A percentile compares a stretch with the other conserved stretches of the same genome.
These are phyloP conservation scores for Larimichthys crocea DNA, from an alignment of 2,113 vertebrate genomes.

Conservation along the genomic window DNA sequence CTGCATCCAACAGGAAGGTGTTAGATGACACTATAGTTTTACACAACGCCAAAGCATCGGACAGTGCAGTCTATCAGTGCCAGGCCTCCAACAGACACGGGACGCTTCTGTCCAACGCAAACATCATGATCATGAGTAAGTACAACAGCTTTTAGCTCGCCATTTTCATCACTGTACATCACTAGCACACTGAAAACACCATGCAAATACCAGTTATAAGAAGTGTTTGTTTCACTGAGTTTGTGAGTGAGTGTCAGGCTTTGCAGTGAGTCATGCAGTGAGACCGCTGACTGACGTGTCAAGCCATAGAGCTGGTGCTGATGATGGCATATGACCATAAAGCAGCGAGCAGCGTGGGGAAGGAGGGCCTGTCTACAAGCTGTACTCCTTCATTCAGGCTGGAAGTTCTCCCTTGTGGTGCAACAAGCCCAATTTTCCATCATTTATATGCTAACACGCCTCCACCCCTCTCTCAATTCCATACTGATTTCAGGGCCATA, in stretches of 20 bases:
- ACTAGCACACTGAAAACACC: too few species aligned
- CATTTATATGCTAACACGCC: slow-evolving; percentile 79
- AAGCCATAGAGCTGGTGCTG: slow-evolving; percentile 10
- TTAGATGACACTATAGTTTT: slow-evolving; percentile 85
- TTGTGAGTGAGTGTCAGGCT: slow-evolving; percentile 49
- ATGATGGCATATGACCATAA: slow-evolving; percentile 50
- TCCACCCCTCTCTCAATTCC: slow-evolving; percentile 34
- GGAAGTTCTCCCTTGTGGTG: slow-evolving; percentile 41
- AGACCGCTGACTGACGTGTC: slow-evolving; percentile 50
- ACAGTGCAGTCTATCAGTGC: slow-evolving; percentile 95
- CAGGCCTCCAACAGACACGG: slow-evolving; percentile 93
- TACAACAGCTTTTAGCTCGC: not conserved
- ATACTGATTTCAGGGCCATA: slow-evolving; percentile 48
- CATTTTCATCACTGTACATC: not conserved
- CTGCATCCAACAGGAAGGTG: slow-evolving; percentile 73
- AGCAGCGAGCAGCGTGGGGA: slow-evolving; percentile 37
- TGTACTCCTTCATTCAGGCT: slow-evolving; percentile 36
- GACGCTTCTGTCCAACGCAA: slow-evolving; percentile 90
- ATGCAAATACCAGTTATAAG: too few species aligned
- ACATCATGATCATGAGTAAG: slow-evolving; percentile 94
- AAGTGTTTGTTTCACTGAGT: not conserved
- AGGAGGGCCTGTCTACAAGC: slow-evolving; percentile 43
- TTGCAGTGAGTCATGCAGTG: slow-evolving; percentile 33
- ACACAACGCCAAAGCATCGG: slow-evolving; percentile 85
- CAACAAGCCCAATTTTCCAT: slow-evolving; percentile 47